These are phyloP conservation scores for Scophthalmus maximus DNA, from an alignment of 2,113 vertebrate genomes.

Conservation along the genomic window DNA sequence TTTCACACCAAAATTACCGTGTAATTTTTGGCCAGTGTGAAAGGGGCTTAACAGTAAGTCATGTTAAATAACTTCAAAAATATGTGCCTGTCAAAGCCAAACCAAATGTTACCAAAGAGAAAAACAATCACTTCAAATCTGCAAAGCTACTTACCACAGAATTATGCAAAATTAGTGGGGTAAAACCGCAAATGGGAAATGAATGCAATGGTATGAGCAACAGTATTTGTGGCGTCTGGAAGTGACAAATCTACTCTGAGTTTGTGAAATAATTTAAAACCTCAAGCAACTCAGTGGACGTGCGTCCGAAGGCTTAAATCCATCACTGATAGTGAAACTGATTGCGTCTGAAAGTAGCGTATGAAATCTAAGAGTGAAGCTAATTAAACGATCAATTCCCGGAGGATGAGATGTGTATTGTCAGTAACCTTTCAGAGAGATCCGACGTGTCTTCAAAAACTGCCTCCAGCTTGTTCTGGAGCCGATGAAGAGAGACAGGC, in stretches of 20 bases:
- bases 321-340: slow-evolving; percentile 45
- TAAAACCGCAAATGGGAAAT: not conserved
- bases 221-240: not conserved
- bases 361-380: slow-evolving; percentile 58
- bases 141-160: not conserved
- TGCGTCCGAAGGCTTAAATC: slow-evolving; percentile 51
- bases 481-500: slow-evolving; percentile 39
- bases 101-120: not conserved
- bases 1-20: too few relatives aligned
- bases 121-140: not conserved
- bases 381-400: slow-evolving; percentile 62
- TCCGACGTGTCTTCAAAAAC: slow-evolving; percentile 41
- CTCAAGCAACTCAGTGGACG: slow-evolving; percentile 24
- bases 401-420: slow-evolving; percentile 45
- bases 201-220: not conserved
- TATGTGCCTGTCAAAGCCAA: not conserved
- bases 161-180: not conserved
- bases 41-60: slow-evolving; percentile 9
- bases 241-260: slow-evolving; percentile 19
- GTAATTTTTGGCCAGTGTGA: too few relatives aligned
- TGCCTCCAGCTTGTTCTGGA: slow-evolving; percentile 46
- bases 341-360: slow-evolving; percentile 39
- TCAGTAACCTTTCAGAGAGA: slow-evolving; percentile 65
- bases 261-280: slow-evolving; percentile 38
- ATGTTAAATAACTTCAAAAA: slow-evolving; percentile 9